Base-by-base conservation (phyloP, 2,797 vertebrate species). In the Falco cherrug region DNA sequence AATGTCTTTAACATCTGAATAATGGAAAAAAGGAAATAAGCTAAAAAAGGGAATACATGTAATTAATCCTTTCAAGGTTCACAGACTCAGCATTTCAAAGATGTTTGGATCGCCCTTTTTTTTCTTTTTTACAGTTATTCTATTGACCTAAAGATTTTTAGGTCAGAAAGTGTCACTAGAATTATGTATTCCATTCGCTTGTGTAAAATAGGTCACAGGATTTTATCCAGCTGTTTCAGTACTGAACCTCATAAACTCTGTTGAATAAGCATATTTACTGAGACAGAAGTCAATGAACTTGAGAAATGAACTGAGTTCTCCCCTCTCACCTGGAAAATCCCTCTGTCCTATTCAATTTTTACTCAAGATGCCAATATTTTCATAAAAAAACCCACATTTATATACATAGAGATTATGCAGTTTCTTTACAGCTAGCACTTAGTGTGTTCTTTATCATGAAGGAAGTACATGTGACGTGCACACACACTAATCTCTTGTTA, bases 181-280 rank as follows among this genome's bases (percentile, higher is more conserved):
- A 92, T 90, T 88, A 81, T 15, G 15, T 77, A 77, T 88, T 93
- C 70, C 64, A 45, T 77, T 93, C 75, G 56, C 81, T 56, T 29
- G 37, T 76, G 29, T 56, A 87, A 89, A 79, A 79, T 53, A 93
- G 86, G 93, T 96, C 93, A 89, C 51, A 84, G 77, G 63, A 89
- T 90, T 92, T 90, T 70, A 92, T 59, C 84, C 86, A 92, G 70
- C 60, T 96, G 67, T 95, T 93, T 82, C 81, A 67, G n/a, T 31
- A 60, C 81, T 76, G 84, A 84, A 81, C 74, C 35, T 69, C 8
- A 4, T 87, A 70, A 94, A 87, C 80, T 75, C 68, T 90, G 71
- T 96, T 96, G 93, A 93, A 94, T 93, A 96, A 94, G 90, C 67
- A 35, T 82, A 82, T 95, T 97, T 96, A 94, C 84, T 71, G 67